These are phyloP conservation scores for Nautilus pompilius DNA, from an alignment of 1,140 invertebrate species.

Conservation along the genomic window DNA sequence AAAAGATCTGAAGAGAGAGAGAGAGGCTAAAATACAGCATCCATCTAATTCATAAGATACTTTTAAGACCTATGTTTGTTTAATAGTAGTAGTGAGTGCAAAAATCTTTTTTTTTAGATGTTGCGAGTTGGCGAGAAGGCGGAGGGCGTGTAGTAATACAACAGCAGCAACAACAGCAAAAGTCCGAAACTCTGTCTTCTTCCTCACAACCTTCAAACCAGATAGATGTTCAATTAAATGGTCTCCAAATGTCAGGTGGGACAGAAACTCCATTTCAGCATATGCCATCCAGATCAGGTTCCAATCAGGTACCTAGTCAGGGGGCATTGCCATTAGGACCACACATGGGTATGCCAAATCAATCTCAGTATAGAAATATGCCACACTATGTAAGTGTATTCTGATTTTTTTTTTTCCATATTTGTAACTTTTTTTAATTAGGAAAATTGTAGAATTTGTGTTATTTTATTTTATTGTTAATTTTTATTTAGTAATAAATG, in stretches of 20 bases:
- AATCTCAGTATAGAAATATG: constrained; percentile 67
- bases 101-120: too few species aligned
- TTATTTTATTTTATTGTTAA: too few species aligned
- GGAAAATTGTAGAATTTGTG: too few species aligned
- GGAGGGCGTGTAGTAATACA: constrained; percentile 52
- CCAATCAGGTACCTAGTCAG: constrained; percentile 45
- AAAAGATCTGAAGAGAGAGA: too few species aligned
- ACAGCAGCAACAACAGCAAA: constrained; percentile 34
- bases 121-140: constrained; percentile 56
- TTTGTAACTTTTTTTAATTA: too few species aligned
- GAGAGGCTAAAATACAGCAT: too few species aligned
- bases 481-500: too few species aligned
- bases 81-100: too few species aligned
- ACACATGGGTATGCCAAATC: constrained; percentile 42
- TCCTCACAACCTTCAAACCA: constrained; percentile 28
- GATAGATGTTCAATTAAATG: constrained; percentile 49
- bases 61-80: too few species aligned
- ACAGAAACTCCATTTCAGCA: constrained; percentile 63
- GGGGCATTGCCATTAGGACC: constrained; percentile 46
- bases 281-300: constrained; percentile 59
- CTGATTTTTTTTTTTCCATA: too few species aligned
- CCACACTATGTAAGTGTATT: constrained; percentile 61
- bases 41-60: too few species aligned
- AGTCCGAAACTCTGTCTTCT: constrained; percentile 31
- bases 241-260: constrained; percentile 50